These are phyloP conservation scores for Acanthococcus lagerstroemiae DNA, from an alignment of 2,888 invertebrate species.

Conservation along the genomic window DNA sequence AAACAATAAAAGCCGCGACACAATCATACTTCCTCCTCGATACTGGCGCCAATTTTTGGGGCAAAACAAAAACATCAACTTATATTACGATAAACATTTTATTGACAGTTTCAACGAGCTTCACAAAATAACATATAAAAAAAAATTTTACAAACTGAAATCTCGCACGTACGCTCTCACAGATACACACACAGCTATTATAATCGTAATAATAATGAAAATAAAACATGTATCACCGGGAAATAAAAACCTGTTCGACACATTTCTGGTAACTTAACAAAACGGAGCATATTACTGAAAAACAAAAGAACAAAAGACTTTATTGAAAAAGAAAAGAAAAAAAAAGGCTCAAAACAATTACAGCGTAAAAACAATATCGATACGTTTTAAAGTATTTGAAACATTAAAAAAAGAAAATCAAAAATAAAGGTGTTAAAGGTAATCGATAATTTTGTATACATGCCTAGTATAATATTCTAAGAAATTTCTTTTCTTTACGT, in stretches of 20 bases:
- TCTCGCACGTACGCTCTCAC: background rate
- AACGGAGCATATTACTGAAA: conserved; percentile 7
- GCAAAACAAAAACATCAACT: too few relatives aligned
- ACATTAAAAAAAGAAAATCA: conserved; percentile 9
- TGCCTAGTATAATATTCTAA: conserved; percentile 1
- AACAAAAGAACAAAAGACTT: background rate
- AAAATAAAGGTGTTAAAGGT: conserved; percentile 17
- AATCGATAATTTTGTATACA: background rate
- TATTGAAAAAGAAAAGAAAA: background rate
- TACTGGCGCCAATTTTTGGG: too few relatives aligned
- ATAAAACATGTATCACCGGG: conserved; percentile 13
- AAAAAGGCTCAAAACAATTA: background rate
- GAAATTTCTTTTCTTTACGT: conserved; percentile 9
- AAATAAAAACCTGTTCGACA: conserved; percentile 8
- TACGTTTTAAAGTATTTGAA: background rate
- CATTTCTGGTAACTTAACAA: conserved; percentile 25
- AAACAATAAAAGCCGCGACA: too few relatives aligned
- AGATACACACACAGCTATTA: conserved; percentile 2
- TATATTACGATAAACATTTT: conserved; percentile 20
- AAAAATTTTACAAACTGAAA: conserved; percentile 24
- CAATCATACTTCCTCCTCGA: too few relatives aligned
- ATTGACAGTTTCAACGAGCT: conserved; percentile 23
- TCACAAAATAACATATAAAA: conserved; percentile 16
- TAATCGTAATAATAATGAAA: background rate
- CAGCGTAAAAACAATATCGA: background rate